Evolutionary conservation across 2,113 vertebrate genomes (phyloP).

Genomic region (Bos indicus): DNA sequence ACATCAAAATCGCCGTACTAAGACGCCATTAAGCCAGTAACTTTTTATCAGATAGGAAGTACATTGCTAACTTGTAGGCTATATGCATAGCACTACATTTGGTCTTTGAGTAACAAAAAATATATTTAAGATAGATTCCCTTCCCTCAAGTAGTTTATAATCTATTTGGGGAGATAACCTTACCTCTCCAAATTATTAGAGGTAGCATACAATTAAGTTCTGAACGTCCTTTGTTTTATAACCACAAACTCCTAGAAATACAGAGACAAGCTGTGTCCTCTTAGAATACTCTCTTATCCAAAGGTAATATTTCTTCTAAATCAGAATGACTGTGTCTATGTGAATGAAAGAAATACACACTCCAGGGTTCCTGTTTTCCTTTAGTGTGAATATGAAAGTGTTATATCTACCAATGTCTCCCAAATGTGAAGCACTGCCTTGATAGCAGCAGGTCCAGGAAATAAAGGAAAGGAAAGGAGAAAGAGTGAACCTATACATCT

Average conservation of each 20-base stretch:
- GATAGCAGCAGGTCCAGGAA: neutral
- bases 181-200: neutral
- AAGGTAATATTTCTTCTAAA: constrained; percentile 15
- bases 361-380: constrained; percentile 6
- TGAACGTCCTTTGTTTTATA: constrained; percentile 17
- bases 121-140: neutral
- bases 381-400: neutral
- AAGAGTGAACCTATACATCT: neutral
- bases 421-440: neutral
- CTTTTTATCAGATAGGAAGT: constrained; percentile 5
- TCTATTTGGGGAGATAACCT: neutral
- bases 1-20: neutral
- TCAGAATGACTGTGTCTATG: neutral
- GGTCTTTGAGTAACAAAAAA: neutral
- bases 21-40: neutral
- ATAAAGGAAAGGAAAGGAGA: neutral
- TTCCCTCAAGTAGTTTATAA: neutral
- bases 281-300: neutral
- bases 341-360: constrained; percentile 4
- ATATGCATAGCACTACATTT: neutral
- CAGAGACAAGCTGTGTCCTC: neutral
- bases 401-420: neutral
- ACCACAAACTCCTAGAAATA: constrained; percentile 17
- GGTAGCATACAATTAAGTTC: neutral
- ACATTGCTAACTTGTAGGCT: neutral